These are phyloP conservation scores for Platyrinchus mystaceus DNA, from an alignment of 2,797 vertebrate species.

Conservation along the genomic window DNA sequence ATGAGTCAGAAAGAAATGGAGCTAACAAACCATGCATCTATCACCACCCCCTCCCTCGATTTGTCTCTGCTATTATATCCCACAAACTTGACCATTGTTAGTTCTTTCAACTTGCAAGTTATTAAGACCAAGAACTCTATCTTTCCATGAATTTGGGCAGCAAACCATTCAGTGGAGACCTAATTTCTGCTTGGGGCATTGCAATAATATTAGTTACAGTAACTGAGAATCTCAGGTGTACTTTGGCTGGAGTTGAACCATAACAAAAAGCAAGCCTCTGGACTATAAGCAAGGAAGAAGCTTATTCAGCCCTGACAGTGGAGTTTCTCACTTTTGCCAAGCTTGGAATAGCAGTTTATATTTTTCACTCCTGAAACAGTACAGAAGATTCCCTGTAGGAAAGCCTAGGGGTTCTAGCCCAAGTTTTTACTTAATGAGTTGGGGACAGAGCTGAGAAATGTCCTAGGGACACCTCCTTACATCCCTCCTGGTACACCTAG, in stretches of 20 bases:
- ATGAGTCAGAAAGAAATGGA: slow-evolving; percentile 43
- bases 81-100: slow-evolving; percentile 21
- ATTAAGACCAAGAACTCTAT: not conserved
- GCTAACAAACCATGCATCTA: slow-evolving; percentile 33
- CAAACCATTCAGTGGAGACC: not conserved
- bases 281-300: not conserved
- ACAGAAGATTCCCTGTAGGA: not conserved
- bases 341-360: not conserved
- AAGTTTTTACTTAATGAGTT: not conserved
- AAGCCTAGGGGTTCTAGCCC: not conserved
- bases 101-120: slow-evolving; percentile 23
- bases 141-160: not conserved
- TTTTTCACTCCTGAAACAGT: not conserved
- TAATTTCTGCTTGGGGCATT: not conserved
- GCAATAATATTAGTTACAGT: slow-evolving; percentile 11
- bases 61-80: slow-evolving; percentile 9
- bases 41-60: slow-evolving; percentile 1
- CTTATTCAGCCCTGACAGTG: not conserved
- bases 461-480: not conserved
- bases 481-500: not conserved
- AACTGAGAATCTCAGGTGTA: slow-evolving; percentile 36
- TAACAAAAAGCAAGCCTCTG: not conserved
- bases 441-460: not conserved
- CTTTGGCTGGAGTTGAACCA: slow-evolving; percentile 8
- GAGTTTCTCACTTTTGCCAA: not conserved